These are phyloP conservation scores for Netta rufina DNA, from an alignment of 2,797 vertebrate genomes.

Conservation along the genomic window DNA sequence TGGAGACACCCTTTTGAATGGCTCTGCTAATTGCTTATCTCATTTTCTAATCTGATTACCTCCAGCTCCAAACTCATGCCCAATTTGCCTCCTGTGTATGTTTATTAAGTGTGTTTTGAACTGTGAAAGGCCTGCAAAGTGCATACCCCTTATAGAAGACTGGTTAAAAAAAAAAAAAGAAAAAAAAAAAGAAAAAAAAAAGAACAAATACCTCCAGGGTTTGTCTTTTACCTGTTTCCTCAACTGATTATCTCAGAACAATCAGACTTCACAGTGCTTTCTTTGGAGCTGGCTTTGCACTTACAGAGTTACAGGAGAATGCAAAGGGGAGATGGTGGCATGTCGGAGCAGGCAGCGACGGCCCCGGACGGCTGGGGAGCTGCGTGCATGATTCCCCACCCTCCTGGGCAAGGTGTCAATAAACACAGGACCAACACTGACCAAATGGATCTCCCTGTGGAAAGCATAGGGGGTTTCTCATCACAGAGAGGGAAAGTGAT, in stretches of 20 bases:
- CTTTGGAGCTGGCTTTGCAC: conserved; percentile 36
- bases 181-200: not conserved
- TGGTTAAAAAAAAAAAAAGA: not conserved
- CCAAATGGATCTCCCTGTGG: not conserved
- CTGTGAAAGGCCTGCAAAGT: conserved; percentile 29
- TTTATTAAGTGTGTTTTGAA: conserved; percentile 13
- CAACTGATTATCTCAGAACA: conserved; percentile 59
- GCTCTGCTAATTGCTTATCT: conserved; percentile 38
- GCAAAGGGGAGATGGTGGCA: not conserved
- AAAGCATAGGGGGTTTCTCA: not conserved
- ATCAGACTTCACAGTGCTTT: conserved; percentile 49
- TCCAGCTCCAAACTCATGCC: conserved; percentile 25
- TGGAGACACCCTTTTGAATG: not conserved
- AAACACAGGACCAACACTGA: not conserved
- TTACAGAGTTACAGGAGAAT: conserved; percentile 38
- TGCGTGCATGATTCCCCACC: not conserved
- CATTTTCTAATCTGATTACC: conserved; percentile 19
- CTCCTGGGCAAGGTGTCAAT: accelerated
- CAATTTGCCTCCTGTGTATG: not conserved
- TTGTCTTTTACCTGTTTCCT: conserved; percentile 63
- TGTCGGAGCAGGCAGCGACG: conserved; percentile 37
- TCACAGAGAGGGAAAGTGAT: not conserved
- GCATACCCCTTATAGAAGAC: not conserved
- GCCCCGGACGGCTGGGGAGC: not conserved
- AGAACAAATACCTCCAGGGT: conserved; percentile 50